These are phyloP conservation scores for Protomyctophum bolini DNA, from an alignment of 2,113 vertebrate genomes.

Conservation along the genomic window DNA sequence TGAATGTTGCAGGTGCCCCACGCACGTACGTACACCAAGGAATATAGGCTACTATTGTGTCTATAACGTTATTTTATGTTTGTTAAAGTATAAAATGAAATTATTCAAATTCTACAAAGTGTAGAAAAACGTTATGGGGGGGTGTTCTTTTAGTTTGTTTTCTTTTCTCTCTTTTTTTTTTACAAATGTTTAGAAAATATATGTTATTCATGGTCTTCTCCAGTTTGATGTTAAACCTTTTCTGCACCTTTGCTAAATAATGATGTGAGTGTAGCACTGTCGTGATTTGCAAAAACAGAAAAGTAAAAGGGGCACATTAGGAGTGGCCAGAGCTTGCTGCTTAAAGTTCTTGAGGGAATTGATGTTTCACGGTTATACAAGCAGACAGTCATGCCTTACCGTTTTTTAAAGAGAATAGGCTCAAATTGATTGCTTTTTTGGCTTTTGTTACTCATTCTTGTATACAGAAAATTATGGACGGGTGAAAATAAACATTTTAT, in stretches of 20 bases:
- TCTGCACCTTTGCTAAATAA: slow-evolving; percentile 70
- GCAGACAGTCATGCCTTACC: slow-evolving; percentile 80
- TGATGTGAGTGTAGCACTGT: slow-evolving; percentile 64
- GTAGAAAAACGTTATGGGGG: not conserved
- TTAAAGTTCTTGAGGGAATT: slow-evolving; percentile 59
- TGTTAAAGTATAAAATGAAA: slow-evolving; percentile 1
- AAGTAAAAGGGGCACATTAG: slow-evolving; percentile 58
- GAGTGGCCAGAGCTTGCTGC: slow-evolving; percentile 64
- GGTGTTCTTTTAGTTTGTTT: not conserved
- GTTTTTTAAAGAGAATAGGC: slow-evolving; percentile 69
- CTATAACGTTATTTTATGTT: slow-evolving; percentile 5
- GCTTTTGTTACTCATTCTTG: slow-evolving; percentile 84
- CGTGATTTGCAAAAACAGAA: slow-evolving; percentile 61
- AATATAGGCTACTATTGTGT: too few relatives aligned
- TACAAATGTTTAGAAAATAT: slow-evolving; percentile 46
- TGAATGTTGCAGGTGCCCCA: not conserved
- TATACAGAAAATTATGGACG: slow-evolving; percentile 79
- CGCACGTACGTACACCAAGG: too few relatives aligned
- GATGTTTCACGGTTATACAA: slow-evolving; percentile 64
- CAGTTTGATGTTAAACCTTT: slow-evolving; percentile 63
- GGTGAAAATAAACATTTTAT: slow-evolving; percentile 80
- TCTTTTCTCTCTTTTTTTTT: slow-evolving; percentile 10
- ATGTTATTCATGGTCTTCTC: slow-evolving; percentile 68
- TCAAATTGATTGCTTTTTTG: slow-evolving; percentile 80
- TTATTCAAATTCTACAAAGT: not conserved